Conservation (phyloP, 1,140 invertebrate genomes). For the Drosophila quadrilineata region DNA sequence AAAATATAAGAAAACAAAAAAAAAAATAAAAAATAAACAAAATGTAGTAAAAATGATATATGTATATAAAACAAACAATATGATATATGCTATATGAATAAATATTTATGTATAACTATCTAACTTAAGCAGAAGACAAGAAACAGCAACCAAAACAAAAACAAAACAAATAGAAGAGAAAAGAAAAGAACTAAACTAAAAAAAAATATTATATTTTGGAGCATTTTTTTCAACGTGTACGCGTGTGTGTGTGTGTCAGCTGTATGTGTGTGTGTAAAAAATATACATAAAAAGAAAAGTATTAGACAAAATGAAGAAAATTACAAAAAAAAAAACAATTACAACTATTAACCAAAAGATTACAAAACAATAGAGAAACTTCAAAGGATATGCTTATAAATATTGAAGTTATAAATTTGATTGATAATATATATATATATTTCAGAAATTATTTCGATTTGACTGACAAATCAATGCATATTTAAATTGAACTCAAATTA, state of each 20-base stretch:
- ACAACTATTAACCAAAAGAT: conserved; percentile 36
- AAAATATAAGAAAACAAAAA: neutral
- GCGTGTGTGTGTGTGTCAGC: conserved; percentile 28
- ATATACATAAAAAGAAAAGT: conserved; percentile 22
- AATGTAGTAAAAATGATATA: neutral
- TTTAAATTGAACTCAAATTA: neutral
- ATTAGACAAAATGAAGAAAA: conserved; percentile 20
- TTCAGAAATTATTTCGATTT: conserved; percentile 28
- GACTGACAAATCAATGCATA: conserved; percentile 4
- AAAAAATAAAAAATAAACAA: conserved; percentile 12
- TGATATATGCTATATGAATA: conserved; percentile 18
- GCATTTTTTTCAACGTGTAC: conserved; percentile 70
- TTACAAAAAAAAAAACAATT: neutral
- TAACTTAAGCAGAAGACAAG: conserved; percentile 16
- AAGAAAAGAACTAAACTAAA: conserved; percentile 36
- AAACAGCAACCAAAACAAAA: conserved; percentile 15
- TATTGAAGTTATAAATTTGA: too few species aligned
- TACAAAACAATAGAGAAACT: conserved; percentile 28
- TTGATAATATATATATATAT: too few species aligned
- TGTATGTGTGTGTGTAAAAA: conserved; percentile 18
- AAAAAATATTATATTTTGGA: conserved; percentile 73
- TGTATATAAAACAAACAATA: conserved; percentile 4
- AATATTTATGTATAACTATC: conserved; percentile 33
- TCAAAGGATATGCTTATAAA: too few species aligned
- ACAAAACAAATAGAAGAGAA: conserved; percentile 42